Evolutionary conservation across 2,888 invertebrate species (phyloP).

Genomic region (Beris chalybata): DNA sequence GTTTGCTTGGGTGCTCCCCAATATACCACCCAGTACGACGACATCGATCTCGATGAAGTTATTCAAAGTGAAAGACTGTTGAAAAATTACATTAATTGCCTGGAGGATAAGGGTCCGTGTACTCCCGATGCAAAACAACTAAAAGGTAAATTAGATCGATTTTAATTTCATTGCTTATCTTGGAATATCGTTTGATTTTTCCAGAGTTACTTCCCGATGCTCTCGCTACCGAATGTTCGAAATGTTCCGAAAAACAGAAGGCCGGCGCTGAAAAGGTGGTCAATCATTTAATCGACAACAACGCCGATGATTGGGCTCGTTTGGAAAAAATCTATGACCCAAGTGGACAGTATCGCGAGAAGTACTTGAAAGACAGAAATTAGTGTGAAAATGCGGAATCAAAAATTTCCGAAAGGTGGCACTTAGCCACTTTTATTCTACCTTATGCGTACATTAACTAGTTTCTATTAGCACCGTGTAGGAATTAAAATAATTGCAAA

Average conservation of each 20-base stretch:
- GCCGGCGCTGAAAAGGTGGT: constrained; percentile 67
- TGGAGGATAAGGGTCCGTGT: constrained; percentile 66
- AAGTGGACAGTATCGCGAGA: constrained; percentile 63
- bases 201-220: constrained; percentile 72
- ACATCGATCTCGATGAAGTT: constrained; percentile 68
- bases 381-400: no score
- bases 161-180: constrained; percentile 44
- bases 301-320: constrained; percentile 61
- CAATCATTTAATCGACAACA: constrained; percentile 56
- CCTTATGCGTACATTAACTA: no score
- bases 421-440: no score
- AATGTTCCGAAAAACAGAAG: constrained; percentile 68
- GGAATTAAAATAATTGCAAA: no score
- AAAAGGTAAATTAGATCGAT: constrained; percentile 60
- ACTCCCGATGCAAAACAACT: constrained; percentile 70
- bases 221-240: constrained; percentile 66
- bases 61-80: constrained; percentile 67
- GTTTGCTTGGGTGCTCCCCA: constrained; percentile 36
- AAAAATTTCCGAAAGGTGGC: no score
- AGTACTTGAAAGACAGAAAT: constrained; percentile 56
- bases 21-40: constrained; percentile 71
- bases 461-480: no score
- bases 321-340: constrained; percentile 66
- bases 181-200: constrained; percentile 9
- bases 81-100: constrained; percentile 66